Conservation (phyloP, 2,888 invertebrate species). For the Campoletis raptor region DNA sequence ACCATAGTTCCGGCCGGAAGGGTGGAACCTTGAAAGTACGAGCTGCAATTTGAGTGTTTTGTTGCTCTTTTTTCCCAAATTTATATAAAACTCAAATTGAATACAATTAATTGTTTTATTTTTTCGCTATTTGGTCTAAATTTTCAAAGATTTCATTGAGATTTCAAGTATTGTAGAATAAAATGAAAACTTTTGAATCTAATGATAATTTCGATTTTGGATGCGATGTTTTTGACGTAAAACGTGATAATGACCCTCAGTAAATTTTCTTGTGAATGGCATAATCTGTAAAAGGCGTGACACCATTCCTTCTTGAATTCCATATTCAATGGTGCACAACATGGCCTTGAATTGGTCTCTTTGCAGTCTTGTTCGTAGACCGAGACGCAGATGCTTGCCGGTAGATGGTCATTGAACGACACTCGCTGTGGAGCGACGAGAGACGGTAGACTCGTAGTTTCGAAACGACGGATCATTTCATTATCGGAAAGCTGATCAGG, state of each 20-base stretch:
- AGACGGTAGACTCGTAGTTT: slow-evolving; percentile 45
- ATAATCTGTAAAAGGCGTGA: slow-evolving; percentile 41
- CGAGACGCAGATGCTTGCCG: slow-evolving; percentile 62
- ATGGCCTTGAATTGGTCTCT: slow-evolving; percentile 42
- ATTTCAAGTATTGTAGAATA: background rate
- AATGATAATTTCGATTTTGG: background rate
- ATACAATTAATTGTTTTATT: background rate
- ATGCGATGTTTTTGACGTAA: background rate
- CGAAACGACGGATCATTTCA: slow-evolving; percentile 73
- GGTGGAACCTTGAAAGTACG: slow-evolving; percentile 24
- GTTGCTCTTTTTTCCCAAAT: background rate
- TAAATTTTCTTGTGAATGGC: background rate
- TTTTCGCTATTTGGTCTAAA: background rate
- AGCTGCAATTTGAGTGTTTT: slow-evolving; percentile 23
- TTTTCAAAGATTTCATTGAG: background rate
- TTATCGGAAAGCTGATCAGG: slow-evolving; percentile 76
- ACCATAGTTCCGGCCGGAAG: slow-evolving; percentile 36
- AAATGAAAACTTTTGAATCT: background rate
- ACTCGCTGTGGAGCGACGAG: slow-evolving; percentile 46
- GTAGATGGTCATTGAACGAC: slow-evolving; percentile 64
- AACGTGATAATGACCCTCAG: background rate
- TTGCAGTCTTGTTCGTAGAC: slow-evolving; percentile 19
- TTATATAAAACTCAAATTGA: background rate
- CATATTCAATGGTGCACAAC: slow-evolving; percentile 63
- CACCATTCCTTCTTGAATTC: slow-evolving; percentile 69